Evolutionary conservation across 2,888 invertebrate species (phyloP), one percentile per base, ranked within the genome.

Genomic region (Machimus atricapillus): DNA sequence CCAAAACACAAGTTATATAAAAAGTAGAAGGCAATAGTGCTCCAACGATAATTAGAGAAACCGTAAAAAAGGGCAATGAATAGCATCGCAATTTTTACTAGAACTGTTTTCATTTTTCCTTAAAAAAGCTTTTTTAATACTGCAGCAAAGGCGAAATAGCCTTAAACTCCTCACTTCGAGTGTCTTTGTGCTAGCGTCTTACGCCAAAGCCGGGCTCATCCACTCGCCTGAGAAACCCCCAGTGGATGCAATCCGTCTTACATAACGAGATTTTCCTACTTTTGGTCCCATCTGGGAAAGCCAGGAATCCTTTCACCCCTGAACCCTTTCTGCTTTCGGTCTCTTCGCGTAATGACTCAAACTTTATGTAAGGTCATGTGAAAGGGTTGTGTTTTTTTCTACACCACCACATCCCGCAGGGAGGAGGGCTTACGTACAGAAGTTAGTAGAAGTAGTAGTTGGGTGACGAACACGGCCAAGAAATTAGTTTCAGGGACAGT

Each of bases 311-410:
- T 2, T 76, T 16, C 27, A 66, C 76, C n/a, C 34, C 37, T 76
- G 37, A 76, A 76, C 7, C 76, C 76, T 12, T 76, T 76, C 31
- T n/a, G 37, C 76, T 34, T 76, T 76, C 34, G 76, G 76, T 37
- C 76, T 34, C 8, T 37, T n/a, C 76, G 40, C 34, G 76, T 76
- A 76, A 76, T 76, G 76, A 76, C 8, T 76, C 76, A 37, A 76
- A 76, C 76, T 76, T 76, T 76, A 40, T 76, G 76, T 19, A 76
- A 76, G 76, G 76, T 76, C 76, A 76, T 76, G 76, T 76, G 37
- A 9, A 76, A 76, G n/a, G 19, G 12, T 58, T 58, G 19, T 58
- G 58, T 34, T 58, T 58, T 56, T 58, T 58, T 58, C 58, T 58
- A 8, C 56, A 0, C 19, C 19, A 16, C 12, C 23, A 4, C 14